Evolutionary conservation across 2,888 invertebrate genomes (phyloP).

Genomic region (Brenthis ino): DNA sequence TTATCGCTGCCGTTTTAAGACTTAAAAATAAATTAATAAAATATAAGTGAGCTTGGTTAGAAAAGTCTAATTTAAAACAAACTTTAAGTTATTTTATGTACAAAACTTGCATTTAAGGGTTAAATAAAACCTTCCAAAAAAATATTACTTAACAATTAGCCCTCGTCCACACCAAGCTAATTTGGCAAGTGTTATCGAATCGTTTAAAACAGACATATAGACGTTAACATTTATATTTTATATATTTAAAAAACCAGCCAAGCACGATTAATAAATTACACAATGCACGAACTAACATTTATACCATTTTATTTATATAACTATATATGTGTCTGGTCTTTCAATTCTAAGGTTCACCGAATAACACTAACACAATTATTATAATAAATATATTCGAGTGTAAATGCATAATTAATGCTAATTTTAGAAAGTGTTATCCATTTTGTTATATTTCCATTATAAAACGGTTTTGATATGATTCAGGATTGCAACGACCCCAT

Average conservation of each 20-base stretch:
- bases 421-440: conserved; percentile 51
- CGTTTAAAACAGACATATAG: conserved; percentile 32
- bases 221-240: conserved; percentile 32
- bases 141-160: background rate
- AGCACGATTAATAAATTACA: conserved; percentile 61
- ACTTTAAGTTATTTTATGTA: too few species aligned
- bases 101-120: too few species aligned
- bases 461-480: conserved; percentile 55
- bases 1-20: background rate
- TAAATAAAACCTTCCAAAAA: too few species aligned
- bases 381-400: conserved; percentile 44
- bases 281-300: conserved; percentile 50
- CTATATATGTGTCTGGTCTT: conserved; percentile 57
- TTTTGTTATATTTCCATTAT: conserved; percentile 38
- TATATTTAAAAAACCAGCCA: conserved; percentile 54
- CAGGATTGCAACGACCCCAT: conserved; percentile 54
- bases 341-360: conserved; percentile 59
- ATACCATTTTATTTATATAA: conserved; percentile 46
- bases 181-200: conserved; percentile 65
- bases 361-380: conserved; percentile 46
- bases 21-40: background rate
- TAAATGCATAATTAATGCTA: conserved; percentile 48
- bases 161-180: conserved; percentile 66
- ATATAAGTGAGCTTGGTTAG: too few species aligned
- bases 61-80: too few species aligned